Evolutionary conservation across 2,113 vertebrate species (phyloP).

Genomic region (Mirounga angustirostris): DNA sequence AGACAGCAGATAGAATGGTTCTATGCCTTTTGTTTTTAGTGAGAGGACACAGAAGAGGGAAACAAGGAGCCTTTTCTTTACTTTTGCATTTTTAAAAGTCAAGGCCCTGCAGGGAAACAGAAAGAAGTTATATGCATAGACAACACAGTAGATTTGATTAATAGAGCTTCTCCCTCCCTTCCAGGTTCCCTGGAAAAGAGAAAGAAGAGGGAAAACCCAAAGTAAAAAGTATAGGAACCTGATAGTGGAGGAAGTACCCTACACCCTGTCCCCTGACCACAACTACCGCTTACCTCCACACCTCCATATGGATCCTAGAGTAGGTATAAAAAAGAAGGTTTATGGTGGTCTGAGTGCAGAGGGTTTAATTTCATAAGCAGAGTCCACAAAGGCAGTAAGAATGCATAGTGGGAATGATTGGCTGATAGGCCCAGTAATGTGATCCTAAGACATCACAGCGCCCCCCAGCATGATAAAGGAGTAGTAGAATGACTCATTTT

Average conservation of each 20-base stretch:
- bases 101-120: slow-evolving; percentile 10
- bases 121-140: slow-evolving; percentile 7
- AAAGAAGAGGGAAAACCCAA: not conserved
- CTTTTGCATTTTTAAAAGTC: slow-evolving; percentile 61
- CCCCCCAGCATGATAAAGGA: not conserved
- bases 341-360: not conserved
- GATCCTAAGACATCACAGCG: not conserved
- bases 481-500: not conserved
- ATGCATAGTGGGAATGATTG: not conserved
- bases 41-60: slow-evolving; percentile 36
- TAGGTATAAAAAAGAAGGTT: not conserved
- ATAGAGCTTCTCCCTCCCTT: not conserved
- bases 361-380: not conserved
- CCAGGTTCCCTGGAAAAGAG: not conserved
- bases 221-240: not conserved
- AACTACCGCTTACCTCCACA: not conserved
- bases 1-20: not conserved
- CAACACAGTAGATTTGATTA: not conserved
- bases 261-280: not conserved
- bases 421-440: not conserved
- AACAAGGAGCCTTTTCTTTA: slow-evolving; percentile 67
- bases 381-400: not conserved
- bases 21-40: slow-evolving; percentile 62
- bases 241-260: not conserved
- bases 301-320: not conserved